A percentile compares a stretch with the other conserved stretches of the same genome.
Evolutionary conservation across 2,113 vertebrate species (phyloP).

Genomic region (Nematolebias whitei): DNA sequence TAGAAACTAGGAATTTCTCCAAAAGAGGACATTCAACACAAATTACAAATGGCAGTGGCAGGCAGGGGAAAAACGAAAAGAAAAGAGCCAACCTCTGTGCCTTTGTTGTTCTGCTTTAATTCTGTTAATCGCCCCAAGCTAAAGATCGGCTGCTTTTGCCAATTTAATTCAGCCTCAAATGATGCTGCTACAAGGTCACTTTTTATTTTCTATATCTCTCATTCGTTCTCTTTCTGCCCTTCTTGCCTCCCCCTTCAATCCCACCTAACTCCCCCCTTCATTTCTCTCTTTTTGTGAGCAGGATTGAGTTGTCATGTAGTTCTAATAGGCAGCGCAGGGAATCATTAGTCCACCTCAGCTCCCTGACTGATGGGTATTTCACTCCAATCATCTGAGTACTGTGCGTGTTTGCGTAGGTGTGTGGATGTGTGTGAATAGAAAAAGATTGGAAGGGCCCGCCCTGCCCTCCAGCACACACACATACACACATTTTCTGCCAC

Average conservation of each 20-base stretch:
- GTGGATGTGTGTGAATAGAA: constrained; percentile 36
- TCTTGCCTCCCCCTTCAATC: constrained; percentile 8
- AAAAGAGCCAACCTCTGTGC: constrained; percentile 67
- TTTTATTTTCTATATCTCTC: constrained; percentile 73
- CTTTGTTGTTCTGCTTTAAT: constrained; percentile 90
- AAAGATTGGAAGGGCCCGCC: constrained; percentile 7
- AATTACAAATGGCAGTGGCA: constrained; percentile 70
- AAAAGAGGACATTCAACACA: constrained; percentile 49
- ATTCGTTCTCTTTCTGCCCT: constrained; percentile 48
- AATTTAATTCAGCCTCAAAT: constrained; percentile 97
- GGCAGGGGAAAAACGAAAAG: constrained; percentile 61
- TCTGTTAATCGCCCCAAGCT: constrained; percentile 94
- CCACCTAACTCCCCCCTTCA: constrained; percentile 47
- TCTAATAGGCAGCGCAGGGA: constrained; percentile 98
- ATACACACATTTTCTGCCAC: constrained; percentile 43
- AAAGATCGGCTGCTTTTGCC: constrained; percentile 98
- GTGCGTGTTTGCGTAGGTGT: constrained; percentile 57
- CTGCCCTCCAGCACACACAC: constrained; percentile 25
- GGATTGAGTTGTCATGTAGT: constrained; percentile 99
- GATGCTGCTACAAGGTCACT: constrained; percentile 93
- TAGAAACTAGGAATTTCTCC: constrained; percentile 42
- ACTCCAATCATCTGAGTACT: constrained; percentile 95
- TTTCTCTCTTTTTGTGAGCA: constrained; percentile 77
- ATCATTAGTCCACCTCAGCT: constrained; percentile 97
- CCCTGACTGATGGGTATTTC: constrained; percentile 98